Evolutionary conservation across 2,888 invertebrate species (phyloP), one percentile per base, ranked within the genome.

Genomic region (Mimachlamys varia): DNA sequence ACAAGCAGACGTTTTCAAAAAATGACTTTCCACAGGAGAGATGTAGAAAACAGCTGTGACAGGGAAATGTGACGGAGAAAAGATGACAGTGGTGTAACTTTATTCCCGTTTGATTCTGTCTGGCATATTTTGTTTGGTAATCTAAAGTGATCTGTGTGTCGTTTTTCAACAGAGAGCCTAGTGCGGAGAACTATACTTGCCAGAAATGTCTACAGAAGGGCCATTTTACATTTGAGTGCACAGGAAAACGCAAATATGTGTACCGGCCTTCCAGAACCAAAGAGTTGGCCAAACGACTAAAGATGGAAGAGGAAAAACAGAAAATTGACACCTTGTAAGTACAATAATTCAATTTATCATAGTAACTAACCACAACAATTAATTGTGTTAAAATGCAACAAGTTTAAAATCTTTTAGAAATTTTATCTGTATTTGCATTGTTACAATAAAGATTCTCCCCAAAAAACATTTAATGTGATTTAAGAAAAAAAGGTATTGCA

Each of bases 141-240:
- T 76, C 33, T 33, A 10, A 33, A 76, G 33, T 76, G 22, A 58
- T 76, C 15, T 76, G 76, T 76, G 76, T 76, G 58, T 33, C 33
- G 22, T 89, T 88, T 91, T 89, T 53, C 93, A 93, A 50, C 93
- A 95, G 95, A 44, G 93, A 95, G 89, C 93, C 94, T 15, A 94
- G 91, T 90, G 94, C 94, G n/a, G 95, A 94, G 88, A 95, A 95
- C 88, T 94, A 94, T 92, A 97, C 98, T 44, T 99, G 99, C 96
- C 99, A 99, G 96, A 99, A 99, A 97, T 99, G 99, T 96, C 97
- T 99, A 89, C 98, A 99, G 97, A 98, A 98, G 95, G 99, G 99
- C 0, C 99, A 99, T 96, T 99, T 99, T 98, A 99, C 98, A 92
- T 99, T 98, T 95, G 98, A 99, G 96, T 99, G 99, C 96, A 98